Evolutionary conservation across 2,888 invertebrate species (phyloP).

Genomic region (Drosophila robusta): DNA sequence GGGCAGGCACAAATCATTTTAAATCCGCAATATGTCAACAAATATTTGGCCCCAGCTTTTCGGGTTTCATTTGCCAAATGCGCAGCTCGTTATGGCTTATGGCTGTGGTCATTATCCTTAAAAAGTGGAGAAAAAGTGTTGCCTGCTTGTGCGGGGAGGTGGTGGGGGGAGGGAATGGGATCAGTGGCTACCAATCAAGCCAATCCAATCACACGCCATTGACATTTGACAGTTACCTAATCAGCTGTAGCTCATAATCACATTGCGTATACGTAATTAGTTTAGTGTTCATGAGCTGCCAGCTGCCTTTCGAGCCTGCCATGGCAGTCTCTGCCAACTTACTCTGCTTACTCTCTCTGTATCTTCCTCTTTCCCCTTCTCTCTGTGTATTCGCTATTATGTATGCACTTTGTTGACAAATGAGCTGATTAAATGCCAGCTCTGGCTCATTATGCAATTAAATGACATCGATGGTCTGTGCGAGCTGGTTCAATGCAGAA

Average conservation of each 20-base stretch:
- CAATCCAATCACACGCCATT: conserved; percentile 17
- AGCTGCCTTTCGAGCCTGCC: not conserved
- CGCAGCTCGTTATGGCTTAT: conserved; percentile 70
- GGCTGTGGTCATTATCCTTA: conserved; percentile 43
- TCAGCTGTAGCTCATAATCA: conserved; percentile 70
- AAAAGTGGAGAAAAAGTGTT: conserved; percentile 16
- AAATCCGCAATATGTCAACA: conserved; percentile 81
- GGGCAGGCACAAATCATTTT: conserved; percentile 74
- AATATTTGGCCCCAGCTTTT: conserved; percentile 59
- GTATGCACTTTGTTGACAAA: conserved; percentile 78
- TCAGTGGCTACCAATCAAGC: conserved; percentile 5
- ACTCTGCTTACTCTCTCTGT: not conserved
- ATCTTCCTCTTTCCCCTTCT: not conserved
- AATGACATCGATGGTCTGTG: conserved; percentile 50
- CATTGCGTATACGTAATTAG: conserved; percentile 73
- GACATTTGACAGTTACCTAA: conserved; percentile 48
- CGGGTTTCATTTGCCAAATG: conserved; percentile 32
- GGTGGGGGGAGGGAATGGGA: not conserved
- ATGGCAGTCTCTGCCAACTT: not conserved
- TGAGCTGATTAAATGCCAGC: conserved; percentile 76
- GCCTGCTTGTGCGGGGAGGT: not conserved
- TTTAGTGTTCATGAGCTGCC: conserved; percentile 47
- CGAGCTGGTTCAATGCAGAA: conserved; percentile 28
- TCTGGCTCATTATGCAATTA: conserved; percentile 76
- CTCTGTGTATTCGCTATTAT: conserved; percentile 32